Evolutionary conservation across 2,888 invertebrate species (phyloP).

Genomic region (Pyrocoelia pectoralis): DNA sequence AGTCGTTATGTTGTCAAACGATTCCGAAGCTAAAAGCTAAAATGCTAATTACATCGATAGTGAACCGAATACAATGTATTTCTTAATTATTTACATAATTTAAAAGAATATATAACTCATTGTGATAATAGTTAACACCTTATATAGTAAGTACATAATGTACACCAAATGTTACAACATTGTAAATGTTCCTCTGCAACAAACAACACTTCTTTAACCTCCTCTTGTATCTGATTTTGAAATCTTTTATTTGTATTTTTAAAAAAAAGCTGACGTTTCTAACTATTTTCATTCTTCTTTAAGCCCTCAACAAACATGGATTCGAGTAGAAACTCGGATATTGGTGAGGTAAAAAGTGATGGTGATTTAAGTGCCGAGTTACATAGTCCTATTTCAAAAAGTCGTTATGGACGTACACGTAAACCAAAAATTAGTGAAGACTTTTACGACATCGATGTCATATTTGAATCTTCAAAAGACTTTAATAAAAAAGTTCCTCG

Average conservation of each 20-base stretch:
- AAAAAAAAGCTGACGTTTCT: no score
- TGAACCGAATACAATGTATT: neutral
- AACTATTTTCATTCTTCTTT: no score
- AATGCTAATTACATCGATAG: neutral
- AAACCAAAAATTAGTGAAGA: constrained; percentile 63
- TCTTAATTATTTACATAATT: neutral
- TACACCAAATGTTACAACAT: no score
- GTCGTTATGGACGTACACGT: constrained; percentile 69
- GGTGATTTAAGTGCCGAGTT: neutral
- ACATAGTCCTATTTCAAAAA: constrained; percentile 43
- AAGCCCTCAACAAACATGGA: neutral
- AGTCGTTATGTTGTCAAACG: constrained; percentile 28
- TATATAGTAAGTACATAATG: neutral
- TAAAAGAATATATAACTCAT: neutral
- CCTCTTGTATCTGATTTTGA: no score
- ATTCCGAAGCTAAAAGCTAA: neutral
- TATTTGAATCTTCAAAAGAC: constrained; percentile 40
- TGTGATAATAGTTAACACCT: neutral
- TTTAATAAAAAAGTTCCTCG: constrained; percentile 8
- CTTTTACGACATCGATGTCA: constrained; percentile 58
- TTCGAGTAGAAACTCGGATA: neutral
- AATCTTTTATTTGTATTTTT: no score
- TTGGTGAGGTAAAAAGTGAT: no score
- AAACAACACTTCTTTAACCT: no score
- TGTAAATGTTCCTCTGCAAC: neutral